Evolutionary conservation across 2,113 vertebrate species (phyloP).

Genomic region (Calonectris borealis): DNA sequence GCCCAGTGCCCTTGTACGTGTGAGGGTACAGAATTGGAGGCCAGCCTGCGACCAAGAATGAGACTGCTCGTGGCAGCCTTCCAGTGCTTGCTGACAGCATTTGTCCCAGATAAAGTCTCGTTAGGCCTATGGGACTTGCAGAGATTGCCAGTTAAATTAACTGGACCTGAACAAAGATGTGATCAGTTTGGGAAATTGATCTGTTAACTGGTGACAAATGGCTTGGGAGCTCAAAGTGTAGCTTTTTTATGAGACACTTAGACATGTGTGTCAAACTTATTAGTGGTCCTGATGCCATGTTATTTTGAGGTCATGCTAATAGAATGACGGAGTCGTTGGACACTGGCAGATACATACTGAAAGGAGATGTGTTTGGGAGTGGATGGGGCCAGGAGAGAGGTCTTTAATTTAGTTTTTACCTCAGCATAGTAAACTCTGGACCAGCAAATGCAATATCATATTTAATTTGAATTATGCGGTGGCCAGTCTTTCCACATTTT

Average conservation of each 20-base stretch:
- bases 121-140: background rate
- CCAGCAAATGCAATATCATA: background rate
- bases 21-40: background rate
- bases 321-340: background rate
- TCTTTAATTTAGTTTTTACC: background rate
- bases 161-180: background rate
- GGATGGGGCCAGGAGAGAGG: background rate
- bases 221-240: background rate
- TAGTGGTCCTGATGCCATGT: background rate
- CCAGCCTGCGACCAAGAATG: background rate
- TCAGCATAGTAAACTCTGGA: background rate
- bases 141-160: slow-evolving; percentile 25
- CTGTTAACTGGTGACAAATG: background rate
- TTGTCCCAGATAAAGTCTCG: slow-evolving; percentile 1
- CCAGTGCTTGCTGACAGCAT: background rate
- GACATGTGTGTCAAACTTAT: background rate
- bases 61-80: background rate
- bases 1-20: background rate
- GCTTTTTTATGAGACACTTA: background rate
- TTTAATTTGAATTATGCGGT: background rate
- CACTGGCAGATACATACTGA: background rate
- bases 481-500: background rate
- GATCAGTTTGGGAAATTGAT: background rate
- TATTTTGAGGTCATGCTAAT: background rate
- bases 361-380: background rate